Evolutionary conservation across 53 echinoderm and acorn worm species (phyloP), one percentile per base, ranked within the genome.

Genomic region (Crossaster papposus): DNA sequence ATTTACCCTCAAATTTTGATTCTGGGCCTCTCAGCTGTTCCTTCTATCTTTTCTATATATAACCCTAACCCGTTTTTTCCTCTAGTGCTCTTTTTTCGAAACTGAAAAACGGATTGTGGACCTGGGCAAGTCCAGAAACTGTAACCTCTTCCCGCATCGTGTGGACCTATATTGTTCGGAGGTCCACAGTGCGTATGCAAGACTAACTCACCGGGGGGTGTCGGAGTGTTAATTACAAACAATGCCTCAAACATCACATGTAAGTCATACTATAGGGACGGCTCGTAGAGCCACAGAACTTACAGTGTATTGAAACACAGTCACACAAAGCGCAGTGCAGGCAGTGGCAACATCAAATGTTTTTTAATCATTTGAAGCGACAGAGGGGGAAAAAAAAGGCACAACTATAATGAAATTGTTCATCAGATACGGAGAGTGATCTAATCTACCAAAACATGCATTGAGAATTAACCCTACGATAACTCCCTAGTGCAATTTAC

Each of bases 201-300:
- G n/a, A n/a, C n/a, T n/a, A n/a, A n/a, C n/a, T n/a, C n/a, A n/a
- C 32, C 5, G 68, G 58, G 22, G 55, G 58, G 58, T 15, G 15
- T 15, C 17, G 15, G 22, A 0, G 15, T 58, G 58, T 58, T 58
- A 58, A 58, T 68, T n/a, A n/a, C n/a, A n/a, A 23, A 50, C 20
- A 70, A 31, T 26, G 63, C 83, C 65, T 34, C 64, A 83, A 83
- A 83, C 50, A 50, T 72, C 72, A 72, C 51, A 30, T 52, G 72
- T 85, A 73, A 4, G 54, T 85, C 70, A 85, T 51, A n/a, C n/a
- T n/a, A 85, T 72, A 85, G 62, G 87, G 87, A 75, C 77, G 75
- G 87, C 87, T 30, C 37, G 31, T 14, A 11, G 62, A 75, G 77
- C 76, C 36, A 34, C 32, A 55, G 44, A 44, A 87, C 87, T 87